Evolutionary conservation across 2,113 vertebrate genomes (phyloP).

Genomic region (Gadus macrocephalus): DNA sequence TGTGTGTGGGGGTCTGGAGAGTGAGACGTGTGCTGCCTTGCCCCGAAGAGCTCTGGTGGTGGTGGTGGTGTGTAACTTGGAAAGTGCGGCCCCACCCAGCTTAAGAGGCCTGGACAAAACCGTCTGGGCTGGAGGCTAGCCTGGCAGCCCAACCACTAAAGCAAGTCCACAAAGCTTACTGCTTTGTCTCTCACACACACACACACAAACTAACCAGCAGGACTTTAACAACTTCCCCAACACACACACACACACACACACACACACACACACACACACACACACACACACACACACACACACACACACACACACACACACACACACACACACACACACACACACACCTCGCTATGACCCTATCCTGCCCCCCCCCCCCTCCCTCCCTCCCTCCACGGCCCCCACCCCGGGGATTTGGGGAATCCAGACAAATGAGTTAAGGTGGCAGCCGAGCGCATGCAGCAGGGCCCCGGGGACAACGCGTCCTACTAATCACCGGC

Average conservation of each 20-base stretch:
- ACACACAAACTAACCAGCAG: not conserved
- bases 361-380: conserved; percentile 37
- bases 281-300: not conserved
- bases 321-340: no score
- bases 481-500: conserved; percentile 54
- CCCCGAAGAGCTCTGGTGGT: conserved; percentile 11
- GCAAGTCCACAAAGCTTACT: not conserved
- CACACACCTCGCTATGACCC: conserved; percentile 26
- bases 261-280: no score
- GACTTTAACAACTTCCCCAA: no score
- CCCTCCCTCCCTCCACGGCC: not conserved
- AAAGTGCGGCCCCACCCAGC: conserved; percentile 50
- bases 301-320: not conserved
- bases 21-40: conserved; percentile 22
- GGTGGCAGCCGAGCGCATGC: conserved; percentile 50
- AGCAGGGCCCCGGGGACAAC: conserved; percentile 23
- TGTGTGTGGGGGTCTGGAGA: not conserved
- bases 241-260: no score
- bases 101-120: conserved; percentile 11
- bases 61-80: conserved; percentile 10
- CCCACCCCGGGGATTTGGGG: conserved; percentile 45
- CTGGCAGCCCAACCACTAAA: not conserved
- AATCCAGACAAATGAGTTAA: conserved; percentile 62
- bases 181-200: not conserved
- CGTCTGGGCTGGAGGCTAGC: conserved; percentile 13